Evolutionary conservation across 1,140 invertebrate genomes (phyloP), one percentile per base, ranked within the genome.

Genomic region (Bombus ignitus): DNA sequence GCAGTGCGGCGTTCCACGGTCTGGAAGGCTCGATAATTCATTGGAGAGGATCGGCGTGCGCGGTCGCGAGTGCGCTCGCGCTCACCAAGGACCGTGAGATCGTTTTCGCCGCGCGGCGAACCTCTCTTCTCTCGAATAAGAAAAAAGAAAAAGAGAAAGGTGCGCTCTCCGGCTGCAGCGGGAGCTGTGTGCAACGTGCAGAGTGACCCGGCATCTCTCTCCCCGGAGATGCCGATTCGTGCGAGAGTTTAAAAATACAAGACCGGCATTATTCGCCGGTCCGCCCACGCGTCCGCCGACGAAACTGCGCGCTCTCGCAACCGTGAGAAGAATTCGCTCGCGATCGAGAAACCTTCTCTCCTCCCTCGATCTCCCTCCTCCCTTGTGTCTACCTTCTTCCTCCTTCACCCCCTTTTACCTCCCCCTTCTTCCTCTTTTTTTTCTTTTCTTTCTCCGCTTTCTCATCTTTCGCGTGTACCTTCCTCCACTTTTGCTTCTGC

Each of bases 271-370:
- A 92, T 92, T 89, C 87, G 88, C 90, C 85, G 91, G 88, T 92
- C 91, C 92, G 92, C 92, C 92, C 90, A 92, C 92, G 89, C 91
- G 87, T 83, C 59, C 77, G 77, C 82, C 89, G 82, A 87, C 87
- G 81, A 88, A 90, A 89, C 82, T 85, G 62, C 83, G 76, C 86
- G 76, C 88, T 88, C 89, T 86, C 88, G 89, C 91, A 91, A 91
- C 90, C 91, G 92, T 92, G 90, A 92, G 91, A 92, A 91, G 89
- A 92, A 92, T 92, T 90, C 84, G 89, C 75, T 90, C 89, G 89
- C 88, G 86, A 90, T 90, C 88, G 88, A 87, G 76, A 90, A 90
- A 89, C 78, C 68, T 73, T 53, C 77, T 37, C 65, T 72, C 32
- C 32, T 28, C 35, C 25, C 25, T 37, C n/a, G 6, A 32, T 28